Conservation (phyloP, 2,797 vertebrate genomes). For the Phrynocephalus vlangalii region DNA sequence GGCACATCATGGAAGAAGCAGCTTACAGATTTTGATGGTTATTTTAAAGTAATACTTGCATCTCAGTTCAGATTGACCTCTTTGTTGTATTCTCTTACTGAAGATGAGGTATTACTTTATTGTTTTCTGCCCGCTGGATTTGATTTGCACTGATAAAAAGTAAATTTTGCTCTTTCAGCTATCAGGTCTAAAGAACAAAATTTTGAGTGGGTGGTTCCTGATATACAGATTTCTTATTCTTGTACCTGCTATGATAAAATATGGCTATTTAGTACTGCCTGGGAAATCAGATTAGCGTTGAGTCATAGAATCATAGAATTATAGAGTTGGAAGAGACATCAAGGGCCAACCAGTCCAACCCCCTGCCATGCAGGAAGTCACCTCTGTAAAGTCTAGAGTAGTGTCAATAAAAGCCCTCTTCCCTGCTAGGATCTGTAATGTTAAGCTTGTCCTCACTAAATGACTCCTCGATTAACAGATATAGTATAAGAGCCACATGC, state of each 20-base stretch:
- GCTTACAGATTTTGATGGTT: too few species aligned
- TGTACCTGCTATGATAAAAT: conserved; percentile 33
- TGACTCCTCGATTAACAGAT: too few species aligned
- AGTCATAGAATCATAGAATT: not conserved
- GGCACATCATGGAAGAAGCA: not conserved
- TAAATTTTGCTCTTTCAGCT: conserved; percentile 43
- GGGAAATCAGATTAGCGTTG: conserved; percentile 22
- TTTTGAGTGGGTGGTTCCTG: not conserved
- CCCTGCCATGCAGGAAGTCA: too few species aligned
- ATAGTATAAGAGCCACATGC: too few species aligned
- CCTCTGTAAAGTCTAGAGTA: conserved; percentile 31
- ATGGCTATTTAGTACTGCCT: conserved; percentile 31
- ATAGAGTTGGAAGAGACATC: too few species aligned
- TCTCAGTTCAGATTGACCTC: not conserved
- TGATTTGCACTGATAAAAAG: conserved; percentile 25
- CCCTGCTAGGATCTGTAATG: too few species aligned
- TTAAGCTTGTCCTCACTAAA: too few species aligned
- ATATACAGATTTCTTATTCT: conserved; percentile 24
- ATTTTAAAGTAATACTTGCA: not conserved
- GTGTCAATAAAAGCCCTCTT: conserved; percentile 25
- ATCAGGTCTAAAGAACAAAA: conserved; percentile 26
- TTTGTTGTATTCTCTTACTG: not conserved
- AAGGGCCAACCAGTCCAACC: too few species aligned
- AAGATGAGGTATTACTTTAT: not conserved
- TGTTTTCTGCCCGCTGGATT: not conserved